Conservation (phyloP, 1,140 invertebrate species). For the Drosophila kanapiae region DNA sequence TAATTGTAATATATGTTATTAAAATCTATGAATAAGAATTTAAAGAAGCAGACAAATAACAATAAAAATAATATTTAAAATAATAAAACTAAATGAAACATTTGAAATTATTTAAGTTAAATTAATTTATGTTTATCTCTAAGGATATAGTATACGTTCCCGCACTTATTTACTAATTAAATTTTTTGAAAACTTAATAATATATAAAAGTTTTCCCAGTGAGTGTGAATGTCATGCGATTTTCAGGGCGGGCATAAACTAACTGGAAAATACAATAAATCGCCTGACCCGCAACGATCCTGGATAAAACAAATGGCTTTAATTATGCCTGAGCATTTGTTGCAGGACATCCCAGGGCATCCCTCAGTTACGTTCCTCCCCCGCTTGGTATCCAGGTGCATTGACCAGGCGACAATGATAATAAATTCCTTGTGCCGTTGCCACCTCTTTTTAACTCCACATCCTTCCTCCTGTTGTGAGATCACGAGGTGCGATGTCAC, state of each 20-base stretch:
- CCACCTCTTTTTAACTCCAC: conserved; percentile 21
- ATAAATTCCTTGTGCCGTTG: conserved; percentile 61
- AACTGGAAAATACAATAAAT: conserved; percentile 77
- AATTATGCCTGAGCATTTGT: conserved; percentile 68
- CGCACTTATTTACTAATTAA: too few species aligned
- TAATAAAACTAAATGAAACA: not conserved
- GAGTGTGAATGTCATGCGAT: conserved; percentile 26
- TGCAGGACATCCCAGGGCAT: conserved; percentile 43
- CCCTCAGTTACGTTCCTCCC: not conserved
- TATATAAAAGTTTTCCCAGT: not conserved
- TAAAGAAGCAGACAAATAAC: not conserved
- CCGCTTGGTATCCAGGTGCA: conserved; percentile 54
- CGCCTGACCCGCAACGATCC: conserved; percentile 58
- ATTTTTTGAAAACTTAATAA: too few species aligned
- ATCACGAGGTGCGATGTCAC: not conserved
- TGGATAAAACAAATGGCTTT: conserved; percentile 74
- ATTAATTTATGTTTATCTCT: not conserved
- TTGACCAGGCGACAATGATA: conserved; percentile 73
- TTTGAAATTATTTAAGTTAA: too few species aligned
- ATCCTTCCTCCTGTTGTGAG: not conserved
- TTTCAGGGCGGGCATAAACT: conserved; percentile 67
- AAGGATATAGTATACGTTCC: too few species aligned
- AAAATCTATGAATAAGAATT: too few species aligned
- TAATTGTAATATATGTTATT: too few species aligned
- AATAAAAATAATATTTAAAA: not conserved